phyloP scores from a whole-genome alignment of 2,888 invertebrate genomes.

The Ectropis crepuscularia region DNA sequence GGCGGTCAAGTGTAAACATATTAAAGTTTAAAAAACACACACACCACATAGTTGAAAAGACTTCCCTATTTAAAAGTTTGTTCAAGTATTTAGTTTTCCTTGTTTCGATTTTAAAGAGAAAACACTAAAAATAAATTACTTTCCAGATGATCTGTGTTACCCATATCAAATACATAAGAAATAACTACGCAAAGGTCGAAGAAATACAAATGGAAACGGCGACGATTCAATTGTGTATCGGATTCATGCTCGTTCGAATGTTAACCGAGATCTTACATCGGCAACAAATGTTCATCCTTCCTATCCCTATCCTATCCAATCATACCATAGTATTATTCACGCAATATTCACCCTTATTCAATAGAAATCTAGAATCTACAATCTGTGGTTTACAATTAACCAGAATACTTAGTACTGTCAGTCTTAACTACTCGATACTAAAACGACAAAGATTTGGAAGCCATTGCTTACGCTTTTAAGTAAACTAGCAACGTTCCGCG shows the following conservation, averaged over 20 bases:
- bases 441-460: no score
- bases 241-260: slow-evolving; percentile 15
- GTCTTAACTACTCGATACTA: no score
- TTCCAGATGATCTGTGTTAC: not conserved
- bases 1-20: no score
- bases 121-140: not conserved
- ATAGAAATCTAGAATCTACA: not conserved
- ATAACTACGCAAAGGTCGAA: not conserved
- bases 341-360: slow-evolving; percentile 1
- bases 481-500: no score
- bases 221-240: slow-evolving; percentile 7
- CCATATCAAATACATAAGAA: not conserved
- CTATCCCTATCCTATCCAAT: not conserved
- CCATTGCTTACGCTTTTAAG: no score
- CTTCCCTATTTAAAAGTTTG: no score
- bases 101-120: no score
- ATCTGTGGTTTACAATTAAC: no score
- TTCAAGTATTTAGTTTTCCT: no score
- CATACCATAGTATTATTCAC: slow-evolving; percentile 8
- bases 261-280: slow-evolving; percentile 13
- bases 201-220: slow-evolving; percentile 1
- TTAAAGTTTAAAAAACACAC: no score
- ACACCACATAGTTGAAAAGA: no score
- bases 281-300: slow-evolving; percentile 1
- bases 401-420: no score